Evolutionary conservation across 2,797 vertebrate genomes (phyloP).

Genomic region (Muscicapa comitata): DNA sequence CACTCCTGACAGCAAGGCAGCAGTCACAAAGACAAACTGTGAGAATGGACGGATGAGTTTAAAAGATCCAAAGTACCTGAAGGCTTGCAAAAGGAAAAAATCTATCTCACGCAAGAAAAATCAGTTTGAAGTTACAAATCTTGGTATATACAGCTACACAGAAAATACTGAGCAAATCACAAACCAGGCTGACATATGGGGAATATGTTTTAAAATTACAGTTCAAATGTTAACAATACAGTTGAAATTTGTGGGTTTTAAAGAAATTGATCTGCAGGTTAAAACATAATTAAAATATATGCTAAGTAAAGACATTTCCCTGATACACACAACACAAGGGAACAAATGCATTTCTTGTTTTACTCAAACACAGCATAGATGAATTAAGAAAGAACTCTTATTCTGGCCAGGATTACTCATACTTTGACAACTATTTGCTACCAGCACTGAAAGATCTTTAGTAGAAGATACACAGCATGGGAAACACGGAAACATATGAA

Average conservation of each 20-base stretch:
- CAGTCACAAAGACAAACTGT: background rate
- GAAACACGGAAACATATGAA: background rate
- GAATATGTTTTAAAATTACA: background rate
- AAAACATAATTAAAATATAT: background rate
- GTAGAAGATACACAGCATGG: background rate
- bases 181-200: background rate
- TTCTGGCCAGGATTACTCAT: background rate
- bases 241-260: background rate
- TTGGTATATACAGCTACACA: background rate
- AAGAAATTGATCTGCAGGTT: background rate
- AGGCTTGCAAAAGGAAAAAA: background rate
- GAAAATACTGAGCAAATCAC: background rate
- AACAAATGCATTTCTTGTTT: background rate
- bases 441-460: background rate
- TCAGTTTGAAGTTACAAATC: background rate
- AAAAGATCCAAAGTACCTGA: background rate
- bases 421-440: background rate
- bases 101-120: background rate
- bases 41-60: background rate
- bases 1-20: background rate
- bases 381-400: background rate
- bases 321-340: background rate
- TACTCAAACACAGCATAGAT: background rate
- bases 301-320: background rate
- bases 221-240: background rate